A percentile compares a stretch with the other conserved stretches of the same genome.
phyloP scores from a whole-genome alignment of 2,797 vertebrate species.

The Poeciliopsis presidionis region DNA sequence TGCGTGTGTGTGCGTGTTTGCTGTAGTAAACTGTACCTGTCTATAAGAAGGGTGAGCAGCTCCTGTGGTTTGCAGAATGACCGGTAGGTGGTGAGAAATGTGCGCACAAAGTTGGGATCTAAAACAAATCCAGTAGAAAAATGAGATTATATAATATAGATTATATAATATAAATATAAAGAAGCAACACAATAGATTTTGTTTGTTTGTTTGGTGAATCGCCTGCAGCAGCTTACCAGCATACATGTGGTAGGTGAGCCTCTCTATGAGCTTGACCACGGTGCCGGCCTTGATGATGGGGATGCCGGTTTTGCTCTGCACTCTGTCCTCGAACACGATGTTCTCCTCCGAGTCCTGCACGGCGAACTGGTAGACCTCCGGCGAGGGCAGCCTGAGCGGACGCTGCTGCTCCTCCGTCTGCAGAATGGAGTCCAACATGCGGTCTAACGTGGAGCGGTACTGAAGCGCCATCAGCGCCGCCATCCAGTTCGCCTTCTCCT shows the following conservation, averaged over 20 bases:
- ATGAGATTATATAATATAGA: background rate
- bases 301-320: conserved; percentile 94
- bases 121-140: conserved; percentile 22
- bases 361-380: conserved; percentile 89
- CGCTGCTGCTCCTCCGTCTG: conserved; percentile 92
- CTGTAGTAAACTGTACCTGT: conserved; percentile 81
- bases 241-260: conserved; percentile 98
- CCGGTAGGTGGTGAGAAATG: conserved; percentile 97
- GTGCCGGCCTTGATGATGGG: conserved; percentile 97
- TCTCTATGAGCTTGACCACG: conserved; percentile 96
- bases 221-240: conserved; percentile 84
- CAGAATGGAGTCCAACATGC: conserved; percentile 93
- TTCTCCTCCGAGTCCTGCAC: conserved; percentile 96
- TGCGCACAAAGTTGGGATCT: conserved; percentile 99
- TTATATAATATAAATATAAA: background rate
- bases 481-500: conserved; percentile 97
- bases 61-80: conserved; percentile 98
- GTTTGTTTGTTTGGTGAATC: background rate
- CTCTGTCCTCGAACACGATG: conserved; percentile 94
- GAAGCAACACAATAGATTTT: background rate
- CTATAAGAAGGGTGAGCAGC: conserved; percentile 90
- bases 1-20: no score
- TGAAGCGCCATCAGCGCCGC: conserved; percentile 94
- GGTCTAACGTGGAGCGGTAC: conserved; percentile 94
- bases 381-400: conserved; percentile 89